phyloP scores from a whole-genome alignment of 1,140 invertebrate genomes.

The Neelides sp. region DNA sequence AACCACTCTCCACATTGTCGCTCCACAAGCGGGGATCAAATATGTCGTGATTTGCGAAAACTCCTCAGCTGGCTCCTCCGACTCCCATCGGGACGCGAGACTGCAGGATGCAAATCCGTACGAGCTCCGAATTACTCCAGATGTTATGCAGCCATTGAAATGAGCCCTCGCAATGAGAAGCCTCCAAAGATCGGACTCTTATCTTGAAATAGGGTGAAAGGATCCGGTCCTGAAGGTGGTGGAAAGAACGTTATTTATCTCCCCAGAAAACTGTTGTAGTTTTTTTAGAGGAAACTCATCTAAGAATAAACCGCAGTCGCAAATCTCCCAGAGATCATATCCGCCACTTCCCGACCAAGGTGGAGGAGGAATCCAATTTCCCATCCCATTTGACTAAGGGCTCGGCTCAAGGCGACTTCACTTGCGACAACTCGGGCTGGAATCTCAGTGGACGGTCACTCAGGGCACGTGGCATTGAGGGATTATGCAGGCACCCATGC shows the following conservation, averaged over 20 bases:
- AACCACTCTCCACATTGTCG: conserved; percentile 13
- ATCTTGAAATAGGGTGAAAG: conserved; percentile 7
- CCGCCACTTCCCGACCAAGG: too few species aligned
- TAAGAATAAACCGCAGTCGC: conserved; percentile 25
- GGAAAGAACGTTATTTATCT: conserved; percentile 31
- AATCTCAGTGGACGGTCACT: too few species aligned
- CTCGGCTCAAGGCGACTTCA: too few species aligned
- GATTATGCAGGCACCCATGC: too few species aligned
- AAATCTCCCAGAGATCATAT: conserved; percentile 19
- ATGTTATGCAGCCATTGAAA: conserved; percentile 10
- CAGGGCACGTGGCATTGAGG: too few species aligned
- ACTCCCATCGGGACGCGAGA: conserved; percentile 6
- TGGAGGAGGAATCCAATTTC: too few species aligned
- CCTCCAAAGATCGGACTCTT: neutral
- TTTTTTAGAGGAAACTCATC: conserved; percentile 22
- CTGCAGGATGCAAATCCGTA: conserved; percentile 11
- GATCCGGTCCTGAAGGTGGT: conserved; percentile 20
- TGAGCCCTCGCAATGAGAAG: conserved; percentile 3
- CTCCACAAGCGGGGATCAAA: conserved; percentile 13
- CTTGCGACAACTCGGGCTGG: too few species aligned
- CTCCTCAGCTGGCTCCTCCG: conserved; percentile 11
- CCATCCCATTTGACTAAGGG: too few species aligned
- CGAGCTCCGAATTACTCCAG: conserved; percentile 3
- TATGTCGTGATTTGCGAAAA: conserved; percentile 21
- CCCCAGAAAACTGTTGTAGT: conserved; percentile 17